phyloP scores from a whole-genome alignment of 2,888 invertebrate genomes.

The Cantharis lateralis region DNA sequence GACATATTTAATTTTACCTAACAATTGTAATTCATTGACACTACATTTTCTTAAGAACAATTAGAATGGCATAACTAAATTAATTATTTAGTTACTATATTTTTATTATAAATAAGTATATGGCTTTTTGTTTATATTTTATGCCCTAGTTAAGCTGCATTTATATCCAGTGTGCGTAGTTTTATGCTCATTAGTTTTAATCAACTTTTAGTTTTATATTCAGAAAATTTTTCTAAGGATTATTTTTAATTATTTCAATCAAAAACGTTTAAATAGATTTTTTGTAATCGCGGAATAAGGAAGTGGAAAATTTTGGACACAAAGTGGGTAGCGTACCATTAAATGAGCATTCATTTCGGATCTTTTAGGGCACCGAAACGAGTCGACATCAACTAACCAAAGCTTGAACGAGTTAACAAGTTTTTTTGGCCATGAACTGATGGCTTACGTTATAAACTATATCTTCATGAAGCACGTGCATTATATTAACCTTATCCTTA shows the following conservation, averaged over 20 bases:
- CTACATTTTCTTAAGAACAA: neutral
- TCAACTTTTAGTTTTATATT: neutral
- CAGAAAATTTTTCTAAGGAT: neutral
- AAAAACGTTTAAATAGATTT: neutral
- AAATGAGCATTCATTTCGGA: neutral
- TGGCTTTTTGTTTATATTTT: neutral
- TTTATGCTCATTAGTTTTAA: neutral
- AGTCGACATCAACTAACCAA: neutral
- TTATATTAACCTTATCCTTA: neutral
- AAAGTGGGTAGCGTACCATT: neutral
- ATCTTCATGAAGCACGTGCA: neutral
- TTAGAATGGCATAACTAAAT: neutral
- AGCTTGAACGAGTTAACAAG: neutral
- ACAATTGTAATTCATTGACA: neutral
- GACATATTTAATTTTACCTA: neutral
- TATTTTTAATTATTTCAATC: neutral
- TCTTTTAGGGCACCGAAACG: neutral
- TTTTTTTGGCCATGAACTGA: neutral
- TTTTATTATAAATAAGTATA: neutral
- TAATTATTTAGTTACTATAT: neutral
- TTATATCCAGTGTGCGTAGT: neutral
- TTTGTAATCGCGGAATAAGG: neutral
- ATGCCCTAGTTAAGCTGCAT: neutral
- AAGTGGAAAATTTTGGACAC: neutral
- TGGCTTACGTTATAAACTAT: neutral